Base-by-base conservation (phyloP, 2,113 vertebrate species). In the Petrocephalus zakoni region DNA sequence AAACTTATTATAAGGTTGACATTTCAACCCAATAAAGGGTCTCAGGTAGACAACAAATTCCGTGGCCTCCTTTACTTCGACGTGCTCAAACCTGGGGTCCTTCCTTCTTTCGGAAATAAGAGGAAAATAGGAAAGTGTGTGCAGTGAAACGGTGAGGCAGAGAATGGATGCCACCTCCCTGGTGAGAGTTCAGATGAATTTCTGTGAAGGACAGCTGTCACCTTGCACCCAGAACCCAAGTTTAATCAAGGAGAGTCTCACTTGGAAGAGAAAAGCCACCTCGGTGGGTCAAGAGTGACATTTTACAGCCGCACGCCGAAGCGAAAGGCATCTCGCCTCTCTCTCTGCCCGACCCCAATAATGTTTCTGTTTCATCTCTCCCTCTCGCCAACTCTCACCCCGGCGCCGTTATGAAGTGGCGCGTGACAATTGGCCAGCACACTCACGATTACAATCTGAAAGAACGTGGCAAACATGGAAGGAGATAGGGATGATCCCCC, bases 241-340 rank as follows among this genome's bases (percentile, higher is more conserved):
- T 86, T 52, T 86, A 89, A 89, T 78, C 85, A 86, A 64, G 84
- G 84, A 78, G 34, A 25, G 78, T 87, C 49, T 47, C 53, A 19
- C 52, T 87, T n/a, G 15, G 11, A 81, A 37, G 84, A 81, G 64
- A 68, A 72, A 49, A 81, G 88, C 46, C 52, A 51, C n/a, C 29
- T 84, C 42, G 11, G 21, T 88, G 47, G 85, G 85, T 88, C 25
- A 87, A 19, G 42, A 87, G 17, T 68, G 61, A 68, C 86, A 87
- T 68, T 87, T 72, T 11, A 25, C 37, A 51, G 29, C 58, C 42
- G 15, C 13, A 51, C 46, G 46, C n/a, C 5, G 22, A 22, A 9
- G 19, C 10, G 42, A 68, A 51, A 25, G 17, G 15, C 22, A 82
- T 58, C 42, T 72, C 10, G 7, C 29, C 11, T 11, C 46, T 51